Base-by-base conservation (phyloP, 2,797 vertebrate species). In the Hydrophis major region DNA sequence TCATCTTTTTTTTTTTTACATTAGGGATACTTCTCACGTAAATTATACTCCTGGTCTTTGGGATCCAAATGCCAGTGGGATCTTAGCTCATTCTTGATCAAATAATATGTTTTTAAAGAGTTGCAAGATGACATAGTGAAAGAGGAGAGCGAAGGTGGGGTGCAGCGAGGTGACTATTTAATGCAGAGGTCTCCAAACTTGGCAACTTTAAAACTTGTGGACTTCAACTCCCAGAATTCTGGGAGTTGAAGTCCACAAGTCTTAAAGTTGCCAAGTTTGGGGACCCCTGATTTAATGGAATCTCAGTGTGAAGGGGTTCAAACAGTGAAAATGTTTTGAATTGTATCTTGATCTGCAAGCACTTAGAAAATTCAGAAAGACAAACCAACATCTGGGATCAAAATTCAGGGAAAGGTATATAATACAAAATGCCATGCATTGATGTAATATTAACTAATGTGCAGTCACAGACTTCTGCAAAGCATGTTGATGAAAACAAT, bases 261-360 rank as follows among this genome's bases (percentile, higher is more conserved):
- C 50, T 50, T 50, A 50, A 50, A 50, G 50, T 50, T 50, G 50
- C 50, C 50, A 50, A 50, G 50, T 37, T 50, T 50, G 50, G 50
- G 50, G 50, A 50, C 50, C 50, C 1, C 50, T 50, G 50, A 50
- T 50, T 50, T 50, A 63, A n/a, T 16, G 32, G 18, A 56, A 86
- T 55, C 32, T 86, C 59, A 42, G n/a, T 32, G 57, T 86, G 69
- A 86, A 16, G 10, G 6, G 56, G 32, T 86, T 86, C 57, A 87
- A n/a, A 93, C 63, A 87, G 32, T 93, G 88, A 93, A 27, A 42
- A 90, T 18, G 18, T 89, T 89, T 92, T 63, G 86, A 63, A 89
- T 63, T 89, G 92, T 61, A 92, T 8, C 42, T 56, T 87, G 63
- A 50, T 66, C 86, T 60, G 89, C 50, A 53, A 56, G 20, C 37